These are phyloP conservation scores for Clarias magur DNA, from an alignment of 2,113 vertebrate genomes.

Conservation along the genomic window DNA sequence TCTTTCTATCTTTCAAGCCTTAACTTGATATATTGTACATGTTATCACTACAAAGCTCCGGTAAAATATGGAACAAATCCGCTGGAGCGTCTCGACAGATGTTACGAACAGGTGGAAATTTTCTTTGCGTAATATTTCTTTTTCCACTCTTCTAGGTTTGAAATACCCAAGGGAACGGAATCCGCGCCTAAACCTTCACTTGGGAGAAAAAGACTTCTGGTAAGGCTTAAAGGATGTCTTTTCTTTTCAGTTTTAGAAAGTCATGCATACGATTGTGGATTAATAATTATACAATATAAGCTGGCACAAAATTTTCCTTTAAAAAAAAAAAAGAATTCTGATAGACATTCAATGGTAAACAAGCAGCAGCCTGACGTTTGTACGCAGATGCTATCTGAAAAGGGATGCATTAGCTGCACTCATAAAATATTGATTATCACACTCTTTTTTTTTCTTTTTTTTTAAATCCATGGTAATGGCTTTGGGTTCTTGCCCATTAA, in stretches of 20 bases:
- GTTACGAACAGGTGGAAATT: conserved; percentile 36
- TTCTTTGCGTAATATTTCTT: conserved; percentile 23
- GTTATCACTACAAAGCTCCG: background rate
- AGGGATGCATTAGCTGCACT: conserved; percentile 47
- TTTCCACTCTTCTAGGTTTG: conserved; percentile 32
- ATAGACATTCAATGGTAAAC: conserved; percentile 25
- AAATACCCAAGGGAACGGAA: background rate
- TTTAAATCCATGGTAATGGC: conserved; percentile 47
- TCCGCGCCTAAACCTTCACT: conserved; percentile 16
- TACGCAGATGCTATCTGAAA: conserved; percentile 44
- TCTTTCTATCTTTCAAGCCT: background rate
- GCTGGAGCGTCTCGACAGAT: conserved; percentile 18
- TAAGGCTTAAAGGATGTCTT: conserved; percentile 14
- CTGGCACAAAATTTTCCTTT: background rate
- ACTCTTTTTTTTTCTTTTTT: background rate
- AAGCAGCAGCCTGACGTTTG: conserved; percentile 28
- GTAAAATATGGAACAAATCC: background rate
- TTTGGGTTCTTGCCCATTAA: conserved; percentile 43
- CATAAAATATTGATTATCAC: conserved; percentile 52
- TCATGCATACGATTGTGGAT: background rate
- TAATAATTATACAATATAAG: background rate
- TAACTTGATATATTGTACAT: background rate
- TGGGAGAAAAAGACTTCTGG: conserved; percentile 35
- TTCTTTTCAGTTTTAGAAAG: background rate
- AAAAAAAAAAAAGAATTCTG: no score